Base-by-base conservation (phyloP, 1,140 invertebrate genomes). In the Orchestia grillus region DNA sequence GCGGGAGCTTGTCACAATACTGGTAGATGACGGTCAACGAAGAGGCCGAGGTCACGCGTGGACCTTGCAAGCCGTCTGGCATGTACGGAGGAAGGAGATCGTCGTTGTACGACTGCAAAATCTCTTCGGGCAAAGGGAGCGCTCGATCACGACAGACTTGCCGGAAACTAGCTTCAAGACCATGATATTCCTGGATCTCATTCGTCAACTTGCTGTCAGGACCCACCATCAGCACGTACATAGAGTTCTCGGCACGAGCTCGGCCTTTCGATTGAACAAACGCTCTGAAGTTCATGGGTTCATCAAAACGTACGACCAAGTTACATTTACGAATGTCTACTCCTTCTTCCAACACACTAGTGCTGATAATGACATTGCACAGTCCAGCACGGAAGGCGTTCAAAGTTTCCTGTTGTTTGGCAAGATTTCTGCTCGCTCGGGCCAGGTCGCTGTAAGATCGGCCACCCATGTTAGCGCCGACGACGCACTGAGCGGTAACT, bases 301-400 rank as follows among this genome's bases (percentile, higher is more conserved):
- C 87, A 97, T 99, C 98, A 97, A 98, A 98, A 62, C 98, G 98
- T 42, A 99, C 97, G 0, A 99, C 98, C 87, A 98, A 97, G 97
- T 98, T 98, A 97, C 99, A 99, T 90, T 98, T 98, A 43, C 98
- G 98, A 47, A 99, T 98, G 97, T 99, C 98, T 96, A 99, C 98
- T 8, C 99, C 98, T 97, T 99, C 98, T 97, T 99, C 98, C 43
- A 99, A 97, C 0, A 99, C 98, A 97, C 98, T 98, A 15, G 99
- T 99, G 40, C 98, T 98, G 90, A 99, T 97, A 11, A 99, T 97
- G 43, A 99, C 98, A 97, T 99, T 99, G 0, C 98, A 97, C 53
- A 97, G 97, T 36, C 98, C 98, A 44, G 97, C 97, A 77, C 97
- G 97, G 97, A 98, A 98, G 96, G 98, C 98, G 47, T 88, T 44